Evolutionary conservation across 2,797 vertebrate species (phyloP).

Genomic region (Discoglossus pictus): DNA sequence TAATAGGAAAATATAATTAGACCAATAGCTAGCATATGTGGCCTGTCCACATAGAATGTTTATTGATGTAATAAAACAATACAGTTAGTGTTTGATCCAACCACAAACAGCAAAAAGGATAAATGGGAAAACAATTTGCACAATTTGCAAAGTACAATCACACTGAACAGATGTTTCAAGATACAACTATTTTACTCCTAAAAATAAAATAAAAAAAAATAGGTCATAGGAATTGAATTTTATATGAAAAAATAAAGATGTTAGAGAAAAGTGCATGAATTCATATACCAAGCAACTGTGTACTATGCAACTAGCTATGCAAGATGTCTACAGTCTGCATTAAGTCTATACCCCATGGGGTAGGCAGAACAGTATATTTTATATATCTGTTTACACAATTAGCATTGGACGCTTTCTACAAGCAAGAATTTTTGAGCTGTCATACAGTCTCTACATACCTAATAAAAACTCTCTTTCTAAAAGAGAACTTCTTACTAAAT

Average conservation of each 20-base stretch:
- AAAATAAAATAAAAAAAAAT: conserved; percentile 72
- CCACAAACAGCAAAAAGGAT: conserved; percentile 72
- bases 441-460: conserved; percentile 67
- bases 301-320: conserved; percentile 75
- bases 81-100: conserved; percentile 87
- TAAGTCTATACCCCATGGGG: conserved; percentile 74
- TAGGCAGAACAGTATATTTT: conserved; percentile 75
- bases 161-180: conserved; percentile 71
- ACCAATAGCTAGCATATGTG: conserved; percentile 59
- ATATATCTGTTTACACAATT: conserved; percentile 71
- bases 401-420: conserved; percentile 76
- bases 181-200: conserved; percentile 69
- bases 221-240: conserved; percentile 72
- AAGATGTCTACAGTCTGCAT: conserved; percentile 74
- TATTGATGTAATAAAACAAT: conserved; percentile 86
- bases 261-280: conserved; percentile 85
- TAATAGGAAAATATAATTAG: neutral
- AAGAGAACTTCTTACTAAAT: conserved; percentile 72
- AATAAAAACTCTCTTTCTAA: conserved; percentile 69
- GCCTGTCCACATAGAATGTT: conserved; percentile 83
- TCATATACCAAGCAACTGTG: conserved; percentile 76
- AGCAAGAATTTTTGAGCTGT: conserved; percentile 67
- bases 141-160: conserved; percentile 63
- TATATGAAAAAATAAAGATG: conserved; percentile 82
- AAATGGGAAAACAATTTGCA: conserved; percentile 75